Evolutionary conservation across 2,888 invertebrate genomes (phyloP).

Genomic region (Drosophila phalerata): DNA sequence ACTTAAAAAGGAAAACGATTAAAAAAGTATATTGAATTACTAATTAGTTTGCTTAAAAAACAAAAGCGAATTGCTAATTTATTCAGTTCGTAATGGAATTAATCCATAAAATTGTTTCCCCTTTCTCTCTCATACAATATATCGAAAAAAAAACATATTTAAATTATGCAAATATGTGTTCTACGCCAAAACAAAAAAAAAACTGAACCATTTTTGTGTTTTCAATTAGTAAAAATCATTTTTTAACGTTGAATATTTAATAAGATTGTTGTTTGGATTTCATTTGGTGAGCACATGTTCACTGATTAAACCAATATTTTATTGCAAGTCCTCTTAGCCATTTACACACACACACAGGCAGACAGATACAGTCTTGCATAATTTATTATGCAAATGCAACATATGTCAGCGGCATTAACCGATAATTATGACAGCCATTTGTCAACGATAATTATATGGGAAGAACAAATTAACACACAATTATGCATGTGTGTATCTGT

Average conservation of each 20-base stretch:
- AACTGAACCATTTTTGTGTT: background rate
- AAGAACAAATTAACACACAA: conserved; percentile 45
- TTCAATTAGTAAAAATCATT: conserved; percentile 15
- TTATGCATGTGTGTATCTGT: conserved; percentile 2
- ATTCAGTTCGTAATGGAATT: conserved; percentile 2
- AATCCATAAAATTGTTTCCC: conserved; percentile 5
- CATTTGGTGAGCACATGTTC: background rate
- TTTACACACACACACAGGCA: conserved; percentile 1
- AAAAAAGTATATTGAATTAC: conserved; percentile 5
- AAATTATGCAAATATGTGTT: too few relatives aligned
- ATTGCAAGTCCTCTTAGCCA: background rate
- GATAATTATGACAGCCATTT: conserved; percentile 78
- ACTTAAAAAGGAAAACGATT: background rate
- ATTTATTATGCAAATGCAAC: conserved; percentile 72
- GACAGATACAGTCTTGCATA: conserved; percentile 3
- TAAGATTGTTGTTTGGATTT: background rate
- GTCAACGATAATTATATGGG: conserved; percentile 65
- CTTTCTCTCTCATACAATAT: too few relatives aligned
- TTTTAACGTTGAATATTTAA: background rate
- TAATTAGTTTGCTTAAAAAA: conserved; percentile 4
- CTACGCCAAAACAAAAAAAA: background rate
- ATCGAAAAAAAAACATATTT: too few relatives aligned
- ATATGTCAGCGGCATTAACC: conserved; percentile 78
- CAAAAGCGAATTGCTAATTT: conserved; percentile 5
- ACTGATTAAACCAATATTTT: background rate